Evolutionary conservation across 2,797 vertebrate genomes (phyloP), one percentile per base, ranked within the genome.

Genomic region (Myotis vivesi): DNA sequence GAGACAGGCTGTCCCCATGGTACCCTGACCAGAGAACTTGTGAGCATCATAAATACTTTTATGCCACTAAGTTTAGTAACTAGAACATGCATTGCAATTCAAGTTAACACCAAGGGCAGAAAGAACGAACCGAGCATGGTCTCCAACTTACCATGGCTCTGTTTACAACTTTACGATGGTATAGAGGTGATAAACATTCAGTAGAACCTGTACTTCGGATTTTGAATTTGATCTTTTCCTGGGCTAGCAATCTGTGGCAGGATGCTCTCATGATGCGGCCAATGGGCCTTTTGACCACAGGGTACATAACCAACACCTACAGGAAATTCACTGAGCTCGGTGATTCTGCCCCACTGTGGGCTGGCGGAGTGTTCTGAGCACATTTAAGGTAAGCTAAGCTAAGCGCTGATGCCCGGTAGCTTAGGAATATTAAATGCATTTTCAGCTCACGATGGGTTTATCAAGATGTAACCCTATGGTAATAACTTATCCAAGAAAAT

Each of bases 101-200:
- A 49, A 53, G 25, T 81, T 77, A 82, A 95, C 41, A 77, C 25
- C 38, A 44, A 75, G 44, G 44, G 33, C 81, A 82, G 44, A 84
- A 92, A 86, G 13, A 53, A 49, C 55, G 25, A 59, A 44, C 20
- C 25, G 22, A 46, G 36, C n/a, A 20, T 17, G 25, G 41, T 46
- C 71, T 25, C 71, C 46, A 30, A 22, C 46, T 76, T 76, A 33
- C 3, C 2, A n/a, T 51, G 46, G 46, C 6, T 13, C 49, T 1
- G 46, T n/a, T 51, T 23, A 64, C 2, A 2, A 64, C 57, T n/a
- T 64, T 5, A 64, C 3, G 4, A 46, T 15, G 19, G 19, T 44
- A 62, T 4, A 13, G 19, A 13, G 5, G 57, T 1, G 17, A n/a
- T 44, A n/a, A 30, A 30, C 11, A 22, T 81, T n/a, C 57, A 44